These are phyloP conservation scores for Pseudeuparius sepicola DNA, from an alignment of 2,888 invertebrate species.

Conservation along the genomic window DNA sequence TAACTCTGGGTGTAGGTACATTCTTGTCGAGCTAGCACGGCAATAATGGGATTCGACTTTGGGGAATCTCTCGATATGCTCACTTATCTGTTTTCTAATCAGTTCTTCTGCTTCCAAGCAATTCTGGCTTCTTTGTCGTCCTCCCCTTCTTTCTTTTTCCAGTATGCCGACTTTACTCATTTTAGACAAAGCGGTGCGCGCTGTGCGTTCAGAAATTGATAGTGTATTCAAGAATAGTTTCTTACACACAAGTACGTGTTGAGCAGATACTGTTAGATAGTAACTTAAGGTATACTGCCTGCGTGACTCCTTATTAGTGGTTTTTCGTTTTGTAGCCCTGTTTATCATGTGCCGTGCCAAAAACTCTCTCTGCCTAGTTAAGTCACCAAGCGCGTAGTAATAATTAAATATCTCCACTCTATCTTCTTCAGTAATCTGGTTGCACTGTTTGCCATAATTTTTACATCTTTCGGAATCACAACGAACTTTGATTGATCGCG, in stretches of 20 bases:
- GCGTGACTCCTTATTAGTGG: slow-evolving; percentile 13
- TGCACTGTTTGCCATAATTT: slow-evolving; percentile 13
- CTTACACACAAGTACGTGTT: slow-evolving; percentile 14
- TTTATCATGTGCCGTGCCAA: slow-evolving; percentile 11
- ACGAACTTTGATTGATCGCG: slow-evolving; percentile 11
- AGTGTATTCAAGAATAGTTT: slow-evolving; percentile 16
- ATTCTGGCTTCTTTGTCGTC: slow-evolving; percentile 13
- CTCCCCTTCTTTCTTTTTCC: slow-evolving; percentile 11
- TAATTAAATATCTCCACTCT: slow-evolving; percentile 11
- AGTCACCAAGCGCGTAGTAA: slow-evolving; percentile 11
- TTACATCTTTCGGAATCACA: slow-evolving; percentile 12
- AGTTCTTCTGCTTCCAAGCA: slow-evolving; percentile 6
- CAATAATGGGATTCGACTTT: slow-evolving; percentile 17
- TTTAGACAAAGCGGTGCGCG: slow-evolving; percentile 13
- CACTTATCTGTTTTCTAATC: slow-evolving; percentile 8
- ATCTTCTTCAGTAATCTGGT: slow-evolving; percentile 10
- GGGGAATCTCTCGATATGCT: slow-evolving; percentile 17
- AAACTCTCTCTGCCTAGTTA: slow-evolving; percentile 17
- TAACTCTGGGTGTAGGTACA: slow-evolving; percentile 16
- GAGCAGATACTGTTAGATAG: slow-evolving; percentile 9
- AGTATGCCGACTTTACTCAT: slow-evolving; percentile 11
- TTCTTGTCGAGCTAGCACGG: slow-evolving; percentile 10
- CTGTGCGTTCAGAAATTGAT: slow-evolving; percentile 10
- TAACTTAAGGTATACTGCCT: slow-evolving; percentile 14
- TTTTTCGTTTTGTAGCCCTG: slow-evolving; percentile 12